These are phyloP conservation scores for Dasyprocta punctata DNA, from an alignment of 2,113 vertebrate species.

Conservation along the genomic window DNA sequence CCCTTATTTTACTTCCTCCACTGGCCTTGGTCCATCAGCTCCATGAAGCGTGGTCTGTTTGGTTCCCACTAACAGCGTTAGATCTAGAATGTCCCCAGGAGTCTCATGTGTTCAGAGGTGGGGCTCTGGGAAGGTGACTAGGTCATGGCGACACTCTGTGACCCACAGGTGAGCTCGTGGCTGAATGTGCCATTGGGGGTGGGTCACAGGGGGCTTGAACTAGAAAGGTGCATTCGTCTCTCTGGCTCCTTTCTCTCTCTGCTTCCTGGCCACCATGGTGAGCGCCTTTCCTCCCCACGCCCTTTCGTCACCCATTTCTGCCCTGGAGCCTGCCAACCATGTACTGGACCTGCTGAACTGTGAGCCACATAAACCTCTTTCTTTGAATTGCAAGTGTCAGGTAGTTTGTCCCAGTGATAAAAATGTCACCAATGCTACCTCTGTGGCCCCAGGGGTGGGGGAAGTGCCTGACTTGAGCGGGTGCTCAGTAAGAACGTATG, in stretches of 20 bases:
- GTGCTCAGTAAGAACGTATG: not conserved
- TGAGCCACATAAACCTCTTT: not conserved
- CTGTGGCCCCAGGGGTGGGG: accelerated
- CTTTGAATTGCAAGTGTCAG: not conserved
- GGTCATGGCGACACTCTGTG: not conserved
- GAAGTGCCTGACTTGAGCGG: not conserved
- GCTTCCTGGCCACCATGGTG: not conserved
- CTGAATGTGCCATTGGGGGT: not conserved
- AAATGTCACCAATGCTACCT: not conserved
- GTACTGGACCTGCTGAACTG: not conserved
- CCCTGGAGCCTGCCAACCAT: not conserved
- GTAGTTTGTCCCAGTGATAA: not conserved
- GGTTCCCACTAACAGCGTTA: not conserved
- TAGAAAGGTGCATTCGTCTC: not conserved
- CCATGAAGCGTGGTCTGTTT: not conserved
- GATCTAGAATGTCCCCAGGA: not conserved
- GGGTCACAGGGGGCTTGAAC: not conserved
- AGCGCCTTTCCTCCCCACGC: not conserved
- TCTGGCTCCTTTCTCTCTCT: not conserved
- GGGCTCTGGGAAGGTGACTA: not conserved
- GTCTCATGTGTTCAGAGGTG: not conserved
- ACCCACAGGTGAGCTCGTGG: not conserved
- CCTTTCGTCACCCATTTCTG: not conserved
- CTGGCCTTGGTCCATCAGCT: too few relatives aligned
- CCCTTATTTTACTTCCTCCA: accelerated